Evolutionary conservation across 2,888 invertebrate species (phyloP).

Genomic region (Agriopis leucophaearia): DNA sequence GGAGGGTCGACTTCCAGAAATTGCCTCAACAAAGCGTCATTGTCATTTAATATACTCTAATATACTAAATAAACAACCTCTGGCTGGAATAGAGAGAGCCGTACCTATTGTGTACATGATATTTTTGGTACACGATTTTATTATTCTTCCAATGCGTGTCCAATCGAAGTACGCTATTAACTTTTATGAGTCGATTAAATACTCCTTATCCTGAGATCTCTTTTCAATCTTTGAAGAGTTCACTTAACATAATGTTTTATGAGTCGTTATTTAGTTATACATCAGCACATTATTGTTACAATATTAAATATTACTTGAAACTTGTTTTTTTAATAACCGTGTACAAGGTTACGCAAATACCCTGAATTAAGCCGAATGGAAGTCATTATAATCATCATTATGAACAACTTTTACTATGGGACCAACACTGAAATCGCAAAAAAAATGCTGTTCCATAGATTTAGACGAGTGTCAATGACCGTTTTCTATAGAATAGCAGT

Average conservation of each 20-base stretch:
- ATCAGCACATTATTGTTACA: too few species aligned
- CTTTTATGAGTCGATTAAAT: slow-evolving; percentile 51
- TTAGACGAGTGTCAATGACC: too few species aligned
- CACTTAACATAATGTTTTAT: slow-evolving; percentile 36
- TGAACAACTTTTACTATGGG: too few species aligned
- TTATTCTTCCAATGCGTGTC: slow-evolving; percentile 42
- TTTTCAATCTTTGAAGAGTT: slow-evolving; percentile 39
- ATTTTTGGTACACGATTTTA: slow-evolving; percentile 32
- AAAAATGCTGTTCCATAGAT: too few species aligned
- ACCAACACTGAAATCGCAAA: too few species aligned
- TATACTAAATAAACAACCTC: slow-evolving; percentile 58
- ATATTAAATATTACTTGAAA: too few species aligned
- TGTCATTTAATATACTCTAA: slow-evolving; percentile 64
- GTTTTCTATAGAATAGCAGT: too few species aligned
- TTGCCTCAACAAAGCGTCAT: slow-evolving; percentile 62
- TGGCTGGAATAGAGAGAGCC: slow-evolving; percentile 37
- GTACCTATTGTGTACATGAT: slow-evolving; percentile 39
- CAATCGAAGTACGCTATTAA: slow-evolving; percentile 42
- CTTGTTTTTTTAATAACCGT: too few species aligned
- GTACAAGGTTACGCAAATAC: too few species aligned
- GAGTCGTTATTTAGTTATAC: slow-evolving; percentile 2
- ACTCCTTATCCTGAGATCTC: slow-evolving; percentile 30
- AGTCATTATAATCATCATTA: too few species aligned
- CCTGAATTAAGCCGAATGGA: too few species aligned
- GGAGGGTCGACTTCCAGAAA: slow-evolving; percentile 60